Conservation (phyloP, 2,113 vertebrate genomes). For the Chionis minor region DNA sequence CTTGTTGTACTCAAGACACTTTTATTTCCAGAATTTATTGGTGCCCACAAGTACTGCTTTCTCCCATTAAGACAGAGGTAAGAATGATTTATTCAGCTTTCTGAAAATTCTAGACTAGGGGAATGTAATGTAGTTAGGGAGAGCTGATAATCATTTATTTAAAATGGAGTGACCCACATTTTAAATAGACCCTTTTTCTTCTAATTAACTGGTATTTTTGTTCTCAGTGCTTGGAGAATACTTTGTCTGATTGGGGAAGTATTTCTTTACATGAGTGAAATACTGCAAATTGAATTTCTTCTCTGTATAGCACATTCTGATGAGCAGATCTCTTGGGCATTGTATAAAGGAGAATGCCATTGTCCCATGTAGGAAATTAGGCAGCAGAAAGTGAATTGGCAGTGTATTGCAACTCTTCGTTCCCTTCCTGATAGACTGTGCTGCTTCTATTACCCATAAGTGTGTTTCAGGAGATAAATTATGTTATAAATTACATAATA, state of each 20-base stretch:
- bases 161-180: background rate
- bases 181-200: background rate
- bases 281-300: background rate
- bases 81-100: background rate
- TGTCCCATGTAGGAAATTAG: background rate
- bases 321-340: background rate
- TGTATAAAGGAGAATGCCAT: background rate
- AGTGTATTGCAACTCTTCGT: background rate
- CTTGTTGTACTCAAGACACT: background rate
- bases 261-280: background rate
- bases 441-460: background rate
- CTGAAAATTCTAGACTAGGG: background rate
- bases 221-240: background rate
- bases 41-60: background rate
- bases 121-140: background rate
- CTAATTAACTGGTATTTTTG: background rate
- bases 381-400: background rate
- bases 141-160: background rate
- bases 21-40: background rate
- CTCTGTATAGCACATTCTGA: background rate
- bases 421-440: background rate
- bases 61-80: background rate
- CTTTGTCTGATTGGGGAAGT: background rate
- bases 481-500: background rate
- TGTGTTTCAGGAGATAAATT: background rate